Evolutionary conservation across 1,140 invertebrate species (phyloP), one percentile per base, ranked within the genome.

Genomic region (Harlomillsia oculata): DNA sequence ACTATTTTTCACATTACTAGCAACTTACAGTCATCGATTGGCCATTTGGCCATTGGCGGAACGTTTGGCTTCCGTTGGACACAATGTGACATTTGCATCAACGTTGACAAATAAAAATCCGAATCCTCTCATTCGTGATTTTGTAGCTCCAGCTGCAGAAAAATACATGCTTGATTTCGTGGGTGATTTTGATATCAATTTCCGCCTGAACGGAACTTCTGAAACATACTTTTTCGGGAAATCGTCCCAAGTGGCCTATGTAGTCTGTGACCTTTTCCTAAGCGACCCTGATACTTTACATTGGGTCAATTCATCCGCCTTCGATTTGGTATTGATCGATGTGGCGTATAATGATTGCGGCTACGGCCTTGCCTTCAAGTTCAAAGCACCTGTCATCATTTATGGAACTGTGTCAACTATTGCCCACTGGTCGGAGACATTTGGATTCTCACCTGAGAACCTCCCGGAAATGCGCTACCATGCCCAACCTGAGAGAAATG

Each of bases 241-340:
- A 13, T 25, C 4, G 49, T 37, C 36, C 23, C 14, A 23, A 18
- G n/a, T 39, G 6, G n/a, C 21, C 2, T 20, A 29, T 2, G 9
- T 37, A n/a, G 56, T 39, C 3, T 60, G 58, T 20, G 57, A 59
- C 5, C 13, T 23, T 9, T 16, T 37, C 5, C 44, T 59, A 2
- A 59, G 54, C 16, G 40, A 53, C 20, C 8, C 43, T 2, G 34
- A 48, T 9, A 54, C 36, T 11, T 4, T 55, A 4, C 8, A 45
- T 1, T 60, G 39, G 48, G 26, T 60, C 3, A 60, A 56, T 21
- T 18, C 20, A 14, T 39, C 43, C 4, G 11, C 26, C 18, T 69
- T 67, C 32, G 70, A 71, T 55, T 43, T 71, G 1, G 65, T 70
- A 5, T 58, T 71, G 11, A 56, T 70, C n/a, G 67, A 67, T 3